Base-by-base conservation (phyloP, 2,797 vertebrate species). In the Lindbergichthys nudifrons region DNA sequence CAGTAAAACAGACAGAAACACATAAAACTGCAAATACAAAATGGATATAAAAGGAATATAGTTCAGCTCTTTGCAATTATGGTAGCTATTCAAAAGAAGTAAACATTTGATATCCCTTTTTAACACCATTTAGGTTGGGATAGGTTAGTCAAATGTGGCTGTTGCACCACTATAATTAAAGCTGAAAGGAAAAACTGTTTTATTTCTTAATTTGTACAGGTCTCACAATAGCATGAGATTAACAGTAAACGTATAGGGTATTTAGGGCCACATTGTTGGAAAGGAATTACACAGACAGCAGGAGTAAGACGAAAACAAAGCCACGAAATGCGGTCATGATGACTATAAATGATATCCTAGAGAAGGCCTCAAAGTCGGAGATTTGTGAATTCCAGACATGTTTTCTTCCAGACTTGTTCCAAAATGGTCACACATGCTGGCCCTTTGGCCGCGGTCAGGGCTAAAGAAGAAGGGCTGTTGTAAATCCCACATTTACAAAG, bases 401-500 rank as follows among this genome's bases (percentile, higher is more conserved):
- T 82, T 88, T 90, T 76, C 73, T 60, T 64, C 57, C 76, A 87
- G 74, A 79, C 75, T 77, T 30, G 60, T 65, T 80, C 61, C 62
- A 77, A 81, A 78, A 70, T 19, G 30, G 80, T 84, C 73, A 74
- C 65, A 43, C 69, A 62, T 6, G 46, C 50, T 21, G 41, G 50
- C 52, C 19, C 26, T 58, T 50, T 0, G 10, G 60, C n/a, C n/a
- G n/a, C n/a, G n/a, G n/a, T 65, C 64, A 2, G 51, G 60, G 73
- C 56, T 46, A 41, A 45, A 54, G 48, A 18, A 62, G 48, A 18
- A 62, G 59, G 41, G 19, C 69, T 57, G 68, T 42, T 63, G 77
- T 73, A 71, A 90, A 80, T 69, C 77, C 60, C 68, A 65, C 74
- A 72, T 89, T 89, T 87, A 81, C 80, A 88, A 81, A 58, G 82